Conservation (phyloP, 1,140 invertebrate genomes). For the Heliconius himera region DNA sequence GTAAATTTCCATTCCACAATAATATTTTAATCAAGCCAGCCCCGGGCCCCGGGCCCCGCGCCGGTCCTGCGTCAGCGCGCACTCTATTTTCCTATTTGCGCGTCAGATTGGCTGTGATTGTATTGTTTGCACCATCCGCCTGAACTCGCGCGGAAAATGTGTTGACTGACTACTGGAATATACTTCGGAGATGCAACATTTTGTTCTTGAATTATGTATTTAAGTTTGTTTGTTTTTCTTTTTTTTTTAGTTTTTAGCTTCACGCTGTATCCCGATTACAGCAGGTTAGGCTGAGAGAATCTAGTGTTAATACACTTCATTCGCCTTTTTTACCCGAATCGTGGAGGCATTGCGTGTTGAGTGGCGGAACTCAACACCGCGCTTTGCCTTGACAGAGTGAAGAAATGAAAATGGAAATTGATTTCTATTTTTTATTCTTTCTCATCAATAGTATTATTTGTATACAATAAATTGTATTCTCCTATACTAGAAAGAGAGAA, state of each 20-base stretch:
- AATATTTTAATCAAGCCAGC: not conserved
- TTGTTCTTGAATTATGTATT: not conserved
- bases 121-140: constrained; percentile 68
- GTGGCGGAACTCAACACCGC: too few relatives aligned
- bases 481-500: too few relatives aligned
- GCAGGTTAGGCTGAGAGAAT: too few relatives aligned
- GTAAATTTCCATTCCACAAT: not conserved
- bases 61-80: constrained; percentile 69
- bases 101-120: constrained; percentile 80
- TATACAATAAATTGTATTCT: too few relatives aligned
- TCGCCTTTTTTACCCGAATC: too few relatives aligned
- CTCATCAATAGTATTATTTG: too few relatives aligned
- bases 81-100: constrained; percentile 81
- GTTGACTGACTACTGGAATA: constrained; percentile 47
- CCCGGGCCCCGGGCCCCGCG: constrained; percentile 32
- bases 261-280: too few relatives aligned
- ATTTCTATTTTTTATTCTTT: too few relatives aligned
- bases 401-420: too few relatives aligned
- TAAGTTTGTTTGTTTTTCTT: not conserved
- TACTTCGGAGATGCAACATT: constrained; percentile 12
- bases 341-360: too few relatives aligned
- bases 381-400: too few relatives aligned
- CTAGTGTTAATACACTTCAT: too few relatives aligned
- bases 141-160: constrained; percentile 65
- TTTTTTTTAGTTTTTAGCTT: not conserved